phyloP scores from a whole-genome alignment of 2,888 invertebrate genomes.

The Siphlonurus alternatus region DNA sequence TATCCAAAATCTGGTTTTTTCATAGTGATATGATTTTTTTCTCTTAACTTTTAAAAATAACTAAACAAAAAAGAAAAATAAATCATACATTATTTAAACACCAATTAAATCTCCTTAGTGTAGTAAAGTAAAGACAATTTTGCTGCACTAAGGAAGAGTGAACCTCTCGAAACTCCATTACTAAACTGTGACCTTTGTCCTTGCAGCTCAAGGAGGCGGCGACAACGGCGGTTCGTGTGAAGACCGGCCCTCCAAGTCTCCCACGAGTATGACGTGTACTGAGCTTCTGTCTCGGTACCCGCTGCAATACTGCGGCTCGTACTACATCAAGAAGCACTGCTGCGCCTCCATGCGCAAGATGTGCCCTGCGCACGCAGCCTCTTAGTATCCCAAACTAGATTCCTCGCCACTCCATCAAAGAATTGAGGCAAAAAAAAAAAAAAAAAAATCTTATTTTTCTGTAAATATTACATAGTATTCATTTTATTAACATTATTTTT shows the following conservation, averaged over 20 bases:
- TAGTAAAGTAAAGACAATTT: no score
- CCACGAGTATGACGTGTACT: conserved; percentile 24
- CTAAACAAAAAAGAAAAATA: no score
- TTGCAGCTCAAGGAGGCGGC: neutral
- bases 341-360: conserved; percentile 26
- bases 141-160: no score
- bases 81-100: no score
- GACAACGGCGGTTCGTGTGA: neutral
- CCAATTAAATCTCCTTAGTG: no score
- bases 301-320: conserved; percentile 29
- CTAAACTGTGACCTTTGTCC: no score
- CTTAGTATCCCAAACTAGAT: no score
- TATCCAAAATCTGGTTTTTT: no score
- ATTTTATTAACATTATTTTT: neutral
- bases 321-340: conserved; percentile 29
- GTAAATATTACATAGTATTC: neutral
- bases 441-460: neutral
- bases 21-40: no score
- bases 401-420: no score
- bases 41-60: no score
- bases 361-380: conserved; percentile 18
- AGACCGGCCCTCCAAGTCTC: neutral
- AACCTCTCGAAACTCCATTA: no score
- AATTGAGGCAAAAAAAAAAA: neutral
- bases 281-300: conserved; percentile 29